phyloP scores from a whole-genome alignment of 2,797 vertebrate species.

The Mormyrops boulengeri region DNA sequence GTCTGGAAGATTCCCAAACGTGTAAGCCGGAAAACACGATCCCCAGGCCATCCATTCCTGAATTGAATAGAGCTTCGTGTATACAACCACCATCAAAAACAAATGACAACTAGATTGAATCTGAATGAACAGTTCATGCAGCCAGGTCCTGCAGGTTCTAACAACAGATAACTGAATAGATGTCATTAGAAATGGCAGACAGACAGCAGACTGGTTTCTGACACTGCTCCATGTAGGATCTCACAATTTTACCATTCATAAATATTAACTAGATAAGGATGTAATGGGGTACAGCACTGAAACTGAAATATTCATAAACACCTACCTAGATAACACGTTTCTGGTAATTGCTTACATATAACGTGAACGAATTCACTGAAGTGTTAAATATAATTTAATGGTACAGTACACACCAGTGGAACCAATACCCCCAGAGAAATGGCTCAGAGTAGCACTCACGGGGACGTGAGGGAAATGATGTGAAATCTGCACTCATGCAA shows the following conservation, averaged over 20 bases:
- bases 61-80: background rate
- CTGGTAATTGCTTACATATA: constrained; percentile 42
- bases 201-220: background rate
- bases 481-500: constrained; percentile 22
- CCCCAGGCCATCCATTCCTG: background rate
- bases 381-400: constrained; percentile 56
- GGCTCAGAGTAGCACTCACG: background rate
- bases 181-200: background rate
- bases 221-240: background rate
- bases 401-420: constrained; percentile 43
- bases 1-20: background rate
- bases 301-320: constrained; percentile 7
- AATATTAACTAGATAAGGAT: background rate
- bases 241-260: background rate
- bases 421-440: constrained; percentile 43
- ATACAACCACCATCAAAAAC: background rate
- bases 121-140: background rate
- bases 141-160: background rate
- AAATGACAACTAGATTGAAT: background rate
- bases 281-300: background rate
- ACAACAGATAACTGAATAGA: background rate
- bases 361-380: constrained; percentile 38
- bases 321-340: constrained; percentile 29
- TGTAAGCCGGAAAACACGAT: background rate
- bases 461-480: constrained; percentile 15